Evolutionary conservation across 2,888 invertebrate genomes (phyloP).

Genomic region (Thecophora atra): DNA sequence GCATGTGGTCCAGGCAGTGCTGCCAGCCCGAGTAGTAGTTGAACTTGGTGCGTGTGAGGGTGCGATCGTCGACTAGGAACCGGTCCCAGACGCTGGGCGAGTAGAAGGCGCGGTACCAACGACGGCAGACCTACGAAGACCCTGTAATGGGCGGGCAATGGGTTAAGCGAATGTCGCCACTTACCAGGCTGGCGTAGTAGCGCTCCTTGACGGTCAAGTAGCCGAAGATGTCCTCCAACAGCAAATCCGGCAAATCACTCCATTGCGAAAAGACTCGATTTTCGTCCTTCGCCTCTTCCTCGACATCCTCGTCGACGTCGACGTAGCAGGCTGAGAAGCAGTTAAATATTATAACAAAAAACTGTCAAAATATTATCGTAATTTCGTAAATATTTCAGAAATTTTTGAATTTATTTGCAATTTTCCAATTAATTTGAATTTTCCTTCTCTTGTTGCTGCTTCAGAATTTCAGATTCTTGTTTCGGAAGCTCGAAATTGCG

Average conservation of each 20-base stretch:
- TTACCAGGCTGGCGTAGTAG: slow-evolving; percentile 79
- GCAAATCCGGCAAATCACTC: slow-evolving; percentile 76
- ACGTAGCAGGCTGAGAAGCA: slow-evolving; percentile 67
- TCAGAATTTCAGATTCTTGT: too few species aligned
- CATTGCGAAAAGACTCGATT: slow-evolving; percentile 69
- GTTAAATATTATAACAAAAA: too few species aligned
- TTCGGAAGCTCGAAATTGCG: too few species aligned
- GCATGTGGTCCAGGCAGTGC: slow-evolving; percentile 74
- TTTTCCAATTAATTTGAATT: too few species aligned
- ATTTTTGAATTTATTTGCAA: too few species aligned
- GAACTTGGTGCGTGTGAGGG: slow-evolving; percentile 78
- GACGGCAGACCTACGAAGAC: slow-evolving; percentile 64
- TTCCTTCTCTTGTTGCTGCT: too few species aligned
- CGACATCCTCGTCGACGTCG: slow-evolving; percentile 65
- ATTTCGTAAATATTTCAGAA: too few species aligned
- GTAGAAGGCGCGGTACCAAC: slow-evolving; percentile 77
- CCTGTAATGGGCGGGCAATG: background rate
- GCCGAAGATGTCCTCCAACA: slow-evolving; percentile 78
- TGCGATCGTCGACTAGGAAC: slow-evolving; percentile 77
- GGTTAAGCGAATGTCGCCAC: slow-evolving; percentile 49
- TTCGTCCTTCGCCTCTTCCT: slow-evolving; percentile 60
- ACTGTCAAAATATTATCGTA: too few species aligned
- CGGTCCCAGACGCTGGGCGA: slow-evolving; percentile 79
- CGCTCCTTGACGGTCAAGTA: slow-evolving; percentile 75
- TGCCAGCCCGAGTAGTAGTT: slow-evolving; percentile 87